Evolutionary conservation across 2,797 vertebrate genomes (phyloP).

Genomic region (Fundulus diaphanus): DNA sequence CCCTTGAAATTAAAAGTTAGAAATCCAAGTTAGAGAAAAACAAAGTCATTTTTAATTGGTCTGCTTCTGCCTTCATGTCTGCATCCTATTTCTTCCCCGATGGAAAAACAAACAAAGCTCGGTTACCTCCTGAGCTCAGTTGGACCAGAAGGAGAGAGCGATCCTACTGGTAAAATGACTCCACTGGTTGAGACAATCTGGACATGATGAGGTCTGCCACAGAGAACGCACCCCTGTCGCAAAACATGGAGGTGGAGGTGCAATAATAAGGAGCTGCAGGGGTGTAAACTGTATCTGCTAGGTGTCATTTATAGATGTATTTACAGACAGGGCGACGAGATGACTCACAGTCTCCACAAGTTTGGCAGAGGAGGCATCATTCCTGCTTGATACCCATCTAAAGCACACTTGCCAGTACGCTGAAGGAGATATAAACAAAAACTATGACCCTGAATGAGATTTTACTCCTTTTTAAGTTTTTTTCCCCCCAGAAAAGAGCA

Average conservation of each 20-base stretch:
- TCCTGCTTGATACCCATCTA: neutral
- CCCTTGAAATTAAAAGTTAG: neutral
- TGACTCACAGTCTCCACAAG: neutral
- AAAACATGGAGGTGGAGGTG: neutral
- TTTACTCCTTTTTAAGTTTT: too few species aligned
- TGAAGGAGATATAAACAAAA: neutral
- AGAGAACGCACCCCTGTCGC: neutral
- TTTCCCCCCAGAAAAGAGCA: too few species aligned
- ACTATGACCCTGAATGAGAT: neutral
- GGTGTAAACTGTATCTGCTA: neutral
- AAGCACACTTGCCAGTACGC: neutral
- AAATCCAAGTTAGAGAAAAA: neutral
- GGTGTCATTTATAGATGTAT: constrained; percentile 18
- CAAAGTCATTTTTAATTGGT: neutral
- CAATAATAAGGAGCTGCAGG: constrained; percentile 1
- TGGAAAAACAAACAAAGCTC: neutral
- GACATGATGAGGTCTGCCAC: neutral
- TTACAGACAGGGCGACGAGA: neutral
- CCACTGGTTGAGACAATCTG: neutral
- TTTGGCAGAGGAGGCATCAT: neutral
- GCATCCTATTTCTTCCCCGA: neutral
- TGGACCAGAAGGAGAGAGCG: neutral
- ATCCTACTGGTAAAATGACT: neutral
- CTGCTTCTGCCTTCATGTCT: neutral
- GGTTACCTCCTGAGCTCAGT: neutral